Conservation (phyloP, 2,888 invertebrate species). For the Epirrita christyi region DNA sequence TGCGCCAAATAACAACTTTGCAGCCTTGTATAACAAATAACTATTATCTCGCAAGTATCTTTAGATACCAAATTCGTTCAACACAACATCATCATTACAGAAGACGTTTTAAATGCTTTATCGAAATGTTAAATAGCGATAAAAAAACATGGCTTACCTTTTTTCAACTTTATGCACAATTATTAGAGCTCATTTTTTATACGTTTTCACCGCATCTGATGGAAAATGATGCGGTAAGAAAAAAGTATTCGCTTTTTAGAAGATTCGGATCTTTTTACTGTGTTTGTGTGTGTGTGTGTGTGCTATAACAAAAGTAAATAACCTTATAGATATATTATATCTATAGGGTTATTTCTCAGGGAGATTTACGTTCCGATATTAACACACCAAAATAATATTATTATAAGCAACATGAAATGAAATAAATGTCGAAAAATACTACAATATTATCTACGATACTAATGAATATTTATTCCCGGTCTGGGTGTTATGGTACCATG, state of each 20-base stretch:
- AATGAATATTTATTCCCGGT: no score
- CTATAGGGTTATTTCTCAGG: no score
- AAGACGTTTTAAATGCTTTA: constrained; percentile 6
- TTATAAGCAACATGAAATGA: no score
- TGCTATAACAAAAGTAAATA: background rate
- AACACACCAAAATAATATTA: no score
- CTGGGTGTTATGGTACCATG: no score
- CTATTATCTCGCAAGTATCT: background rate
- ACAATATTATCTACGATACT: no score
- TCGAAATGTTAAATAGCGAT: constrained; percentile 9
- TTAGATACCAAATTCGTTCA: background rate
- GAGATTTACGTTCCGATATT: no score
- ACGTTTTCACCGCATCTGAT: constrained; percentile 18
- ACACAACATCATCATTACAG: constrained; percentile 9
- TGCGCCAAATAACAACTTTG: no score
- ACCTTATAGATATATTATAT: no score
- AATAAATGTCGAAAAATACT: no score
- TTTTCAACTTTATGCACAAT: constrained; percentile 17
- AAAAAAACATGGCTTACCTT: constrained; percentile 7
- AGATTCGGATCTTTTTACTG: constrained; percentile 9
- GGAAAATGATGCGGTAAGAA: constrained; percentile 15
- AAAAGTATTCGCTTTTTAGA: constrained; percentile 16
- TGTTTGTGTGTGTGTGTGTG: background rate
- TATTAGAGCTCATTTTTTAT: constrained; percentile 19
- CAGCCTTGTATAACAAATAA: no score